Evolutionary conservation across 2,113 vertebrate genomes (phyloP).

Genomic region (Cyprinodon variegatus): DNA sequence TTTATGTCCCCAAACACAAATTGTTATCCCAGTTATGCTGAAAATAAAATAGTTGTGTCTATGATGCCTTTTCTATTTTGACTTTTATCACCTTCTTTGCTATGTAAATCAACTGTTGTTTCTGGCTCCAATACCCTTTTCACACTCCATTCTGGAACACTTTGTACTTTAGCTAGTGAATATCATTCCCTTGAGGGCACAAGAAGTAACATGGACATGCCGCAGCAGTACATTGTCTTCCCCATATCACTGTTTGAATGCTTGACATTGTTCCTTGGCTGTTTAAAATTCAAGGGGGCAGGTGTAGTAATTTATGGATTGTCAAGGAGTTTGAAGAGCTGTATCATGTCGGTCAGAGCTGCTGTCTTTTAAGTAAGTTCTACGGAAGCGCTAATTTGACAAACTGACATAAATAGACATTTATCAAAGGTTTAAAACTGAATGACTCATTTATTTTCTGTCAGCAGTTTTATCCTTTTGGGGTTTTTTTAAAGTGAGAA

Average conservation of each 20-base stretch:
- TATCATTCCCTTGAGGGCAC: conserved; percentile 45
- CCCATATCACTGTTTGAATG: conserved; percentile 6
- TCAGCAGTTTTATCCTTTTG: neutral
- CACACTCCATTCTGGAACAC: conserved; percentile 41
- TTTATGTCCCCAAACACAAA: neutral
- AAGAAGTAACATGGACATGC: conserved; percentile 41
- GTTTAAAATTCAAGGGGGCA: conserved; percentile 39
- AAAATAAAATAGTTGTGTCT: conserved; percentile 2
- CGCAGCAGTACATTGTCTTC: conserved; percentile 43
- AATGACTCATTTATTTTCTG: too few species aligned
- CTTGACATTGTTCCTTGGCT: conserved; percentile 27
- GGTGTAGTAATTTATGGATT: conserved; percentile 18
- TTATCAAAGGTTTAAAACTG: neutral
- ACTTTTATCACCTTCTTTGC: neutral
- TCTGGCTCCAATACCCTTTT: conserved; percentile 4
- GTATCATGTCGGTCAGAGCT: conserved; percentile 26
- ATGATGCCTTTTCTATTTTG: neutral
- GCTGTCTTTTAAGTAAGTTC: conserved; percentile 11
- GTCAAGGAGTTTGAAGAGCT: conserved; percentile 5
- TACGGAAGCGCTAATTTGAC: neutral
- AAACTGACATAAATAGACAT: neutral
- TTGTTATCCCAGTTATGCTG: conserved; percentile 19
- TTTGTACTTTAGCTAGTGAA: conserved; percentile 43
- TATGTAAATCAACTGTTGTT: conserved; percentile 17
- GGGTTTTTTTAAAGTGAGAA: neutral